phyloP scores from a whole-genome alignment of 2,797 vertebrate genomes.

The Lithobates sylvaticus region DNA sequence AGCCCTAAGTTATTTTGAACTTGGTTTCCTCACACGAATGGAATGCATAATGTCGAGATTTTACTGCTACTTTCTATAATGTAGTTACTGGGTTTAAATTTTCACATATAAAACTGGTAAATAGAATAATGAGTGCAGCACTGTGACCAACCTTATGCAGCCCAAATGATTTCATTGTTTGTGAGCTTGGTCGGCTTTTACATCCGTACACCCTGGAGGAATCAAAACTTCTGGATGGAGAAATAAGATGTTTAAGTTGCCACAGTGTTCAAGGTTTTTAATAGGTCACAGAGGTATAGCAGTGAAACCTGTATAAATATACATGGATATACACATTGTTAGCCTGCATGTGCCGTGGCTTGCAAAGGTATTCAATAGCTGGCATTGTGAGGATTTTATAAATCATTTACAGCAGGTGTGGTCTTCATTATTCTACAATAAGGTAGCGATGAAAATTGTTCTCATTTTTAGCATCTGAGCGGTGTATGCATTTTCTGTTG shows the following conservation, averaged over 20 bases:
- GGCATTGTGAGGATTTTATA: constrained; percentile 37
- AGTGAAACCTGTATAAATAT: constrained; percentile 51
- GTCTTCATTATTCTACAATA: constrained; percentile 44
- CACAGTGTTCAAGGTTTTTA: constrained; percentile 50
- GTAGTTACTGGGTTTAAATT: background rate
- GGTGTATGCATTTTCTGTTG: background rate
- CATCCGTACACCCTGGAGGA: constrained; percentile 45
- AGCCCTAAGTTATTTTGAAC: background rate
- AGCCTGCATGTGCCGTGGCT: constrained; percentile 25
- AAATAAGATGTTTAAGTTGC: constrained; percentile 48
- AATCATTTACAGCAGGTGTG: constrained; percentile 35
- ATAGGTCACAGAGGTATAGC: constrained; percentile 48
- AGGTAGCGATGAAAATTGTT: background rate
- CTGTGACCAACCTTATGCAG: constrained; percentile 13
- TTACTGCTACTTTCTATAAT: background rate
- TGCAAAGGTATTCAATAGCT: constrained; percentile 31
- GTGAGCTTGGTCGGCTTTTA: constrained; percentile 21
- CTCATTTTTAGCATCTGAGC: background rate
- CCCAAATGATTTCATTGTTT: constrained; percentile 38
- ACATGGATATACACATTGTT: constrained; percentile 46
- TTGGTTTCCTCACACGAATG: background rate
- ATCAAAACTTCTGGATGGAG: constrained; percentile 45
- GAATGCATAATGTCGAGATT: background rate
- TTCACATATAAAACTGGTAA: constrained; percentile 10
- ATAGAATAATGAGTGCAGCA: constrained; percentile 6